These are phyloP conservation scores for Tachystola acroxantha DNA, from an alignment of 2,888 invertebrate species.

Conservation along the genomic window DNA sequence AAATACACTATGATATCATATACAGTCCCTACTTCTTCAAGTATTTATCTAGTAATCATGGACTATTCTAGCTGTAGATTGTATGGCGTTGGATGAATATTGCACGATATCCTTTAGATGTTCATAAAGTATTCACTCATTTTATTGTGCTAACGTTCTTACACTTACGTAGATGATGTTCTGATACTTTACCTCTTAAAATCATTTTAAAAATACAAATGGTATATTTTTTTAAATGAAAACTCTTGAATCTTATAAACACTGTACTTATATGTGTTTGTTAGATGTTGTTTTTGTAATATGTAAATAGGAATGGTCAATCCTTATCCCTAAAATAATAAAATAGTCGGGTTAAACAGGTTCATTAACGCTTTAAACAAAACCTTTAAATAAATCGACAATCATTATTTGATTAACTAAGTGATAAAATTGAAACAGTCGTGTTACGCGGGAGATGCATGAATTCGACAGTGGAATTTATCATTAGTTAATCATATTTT, in stretches of 20 bases:
- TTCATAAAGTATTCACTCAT: conserved; percentile 3
- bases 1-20: conserved; percentile 24
- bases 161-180: conserved; percentile 13
- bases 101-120: conserved; percentile 29
- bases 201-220: background rate
- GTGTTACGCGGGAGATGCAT: no score
- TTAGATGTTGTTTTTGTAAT: conserved; percentile 5
- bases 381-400: conserved; percentile 5
- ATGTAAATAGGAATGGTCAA: conserved; percentile 28
- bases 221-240: background rate
- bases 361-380: conserved; percentile 44
- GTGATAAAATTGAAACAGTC: no score
- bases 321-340: conserved; percentile 5
- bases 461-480: no score
- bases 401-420: background rate
- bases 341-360: conserved; percentile 31
- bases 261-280: background rate
- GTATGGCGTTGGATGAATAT: conserved; percentile 10
- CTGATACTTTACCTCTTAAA: background rate
- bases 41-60: conserved; percentile 20
- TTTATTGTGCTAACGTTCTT: conserved; percentile 16
- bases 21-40: conserved; percentile 2
- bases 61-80: conserved; percentile 23
- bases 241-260: background rate
- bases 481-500: background rate